A percentile compares a stretch with the other conserved stretches of the same genome.
Evolutionary conservation across 35 echinoderm and acorn worm genomes (phyloP).

Genomic region (Patiria miniata): DNA sequence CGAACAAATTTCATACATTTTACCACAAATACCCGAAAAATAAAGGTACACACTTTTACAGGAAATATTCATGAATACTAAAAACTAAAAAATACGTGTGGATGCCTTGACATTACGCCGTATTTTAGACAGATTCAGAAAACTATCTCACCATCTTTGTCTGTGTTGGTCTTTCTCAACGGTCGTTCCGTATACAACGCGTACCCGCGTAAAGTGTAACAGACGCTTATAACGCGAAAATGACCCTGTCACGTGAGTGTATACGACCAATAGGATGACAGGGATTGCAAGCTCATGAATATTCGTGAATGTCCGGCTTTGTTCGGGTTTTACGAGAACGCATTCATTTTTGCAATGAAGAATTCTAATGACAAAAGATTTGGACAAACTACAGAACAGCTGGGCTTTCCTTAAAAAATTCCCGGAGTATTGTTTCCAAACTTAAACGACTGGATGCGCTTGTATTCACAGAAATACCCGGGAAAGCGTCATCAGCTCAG

Average conservation of each 20-base stretch:
- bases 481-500: no score
- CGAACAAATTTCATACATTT: not conserved
- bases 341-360: no score
- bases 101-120: conserved; percentile 35
- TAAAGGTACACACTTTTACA: not conserved
- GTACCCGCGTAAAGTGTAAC: conserved; percentile 46
- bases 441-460: no score
- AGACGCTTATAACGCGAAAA: conserved; percentile 51
- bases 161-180: not conserved
- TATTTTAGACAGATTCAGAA: conserved; percentile 27
- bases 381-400: no score
- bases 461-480: no score
- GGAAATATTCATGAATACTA: conserved; percentile 12
- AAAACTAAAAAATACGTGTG: conserved; percentile 48
- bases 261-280: conserved; percentile 39
- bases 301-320: conserved; percentile 50
- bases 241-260: conserved; percentile 32
- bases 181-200: conserved; percentile 19
- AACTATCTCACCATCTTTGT: conserved; percentile 56
- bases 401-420: no score
- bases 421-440: no score
- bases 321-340: not conserved
- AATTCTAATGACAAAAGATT: no score
- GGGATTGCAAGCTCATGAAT: conserved; percentile 37
- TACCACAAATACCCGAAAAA: not conserved